Conservation (phyloP, 2,113 vertebrate genomes). For the Cephalopholis sonnerati region DNA sequence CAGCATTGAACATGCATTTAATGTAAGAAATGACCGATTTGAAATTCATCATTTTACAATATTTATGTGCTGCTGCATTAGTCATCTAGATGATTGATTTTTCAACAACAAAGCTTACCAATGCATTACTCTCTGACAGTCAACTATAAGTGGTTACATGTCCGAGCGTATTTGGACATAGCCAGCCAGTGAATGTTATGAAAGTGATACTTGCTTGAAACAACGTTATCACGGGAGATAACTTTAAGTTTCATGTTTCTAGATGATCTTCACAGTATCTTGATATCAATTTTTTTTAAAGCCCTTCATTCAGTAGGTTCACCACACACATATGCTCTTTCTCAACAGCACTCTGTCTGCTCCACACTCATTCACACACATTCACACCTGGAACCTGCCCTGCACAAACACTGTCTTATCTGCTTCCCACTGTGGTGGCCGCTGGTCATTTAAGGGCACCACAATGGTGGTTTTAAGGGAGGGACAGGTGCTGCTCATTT, state of each 20-base stretch:
- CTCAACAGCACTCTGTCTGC: neutral
- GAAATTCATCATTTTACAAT: neutral
- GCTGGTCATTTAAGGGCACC: neutral
- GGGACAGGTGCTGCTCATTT: neutral
- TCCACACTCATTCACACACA: neutral
- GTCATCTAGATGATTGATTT: neutral
- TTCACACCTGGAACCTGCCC: constrained; percentile 9
- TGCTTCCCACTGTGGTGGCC: neutral
- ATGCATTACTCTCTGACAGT: neutral
- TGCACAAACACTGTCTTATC: constrained; percentile 42
- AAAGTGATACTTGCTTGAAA: too few species aligned
- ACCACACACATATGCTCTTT: neutral
- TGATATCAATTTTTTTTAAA: too few species aligned
- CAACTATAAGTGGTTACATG: too few species aligned
- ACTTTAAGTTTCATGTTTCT: too few species aligned
- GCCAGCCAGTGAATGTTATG: too few species aligned
- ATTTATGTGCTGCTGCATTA: neutral
- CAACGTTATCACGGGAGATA: too few species aligned
- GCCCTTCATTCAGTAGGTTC: neutral
- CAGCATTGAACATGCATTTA: neutral
- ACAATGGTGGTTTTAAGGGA: neutral
- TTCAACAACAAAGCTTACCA: neutral
- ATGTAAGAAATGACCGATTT: neutral
- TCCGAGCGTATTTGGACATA: too few species aligned
- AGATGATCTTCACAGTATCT: too few species aligned